Evolutionary conservation across 1,140 invertebrate genomes (phyloP).

Genomic region (Drosophila pandora): DNA sequence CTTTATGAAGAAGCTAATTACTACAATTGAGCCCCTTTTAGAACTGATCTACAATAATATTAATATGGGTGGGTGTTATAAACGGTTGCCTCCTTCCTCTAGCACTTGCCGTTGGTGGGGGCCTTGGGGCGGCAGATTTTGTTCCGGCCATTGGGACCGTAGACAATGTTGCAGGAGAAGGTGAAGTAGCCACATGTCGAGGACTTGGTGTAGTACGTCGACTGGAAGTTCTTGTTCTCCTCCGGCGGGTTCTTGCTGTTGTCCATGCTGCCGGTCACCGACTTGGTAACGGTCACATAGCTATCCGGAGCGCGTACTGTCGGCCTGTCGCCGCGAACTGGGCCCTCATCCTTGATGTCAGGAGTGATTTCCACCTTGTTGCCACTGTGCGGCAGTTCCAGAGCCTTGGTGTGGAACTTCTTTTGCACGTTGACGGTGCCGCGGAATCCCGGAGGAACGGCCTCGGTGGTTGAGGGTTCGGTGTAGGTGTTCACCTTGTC

Average conservation of each 20-base stretch:
- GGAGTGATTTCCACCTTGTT: slow-evolving; percentile 70
- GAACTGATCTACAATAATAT: slow-evolving; percentile 46
- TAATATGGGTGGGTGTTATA: background rate
- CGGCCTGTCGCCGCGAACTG: slow-evolving; percentile 70
- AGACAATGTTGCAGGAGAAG: slow-evolving; percentile 91
- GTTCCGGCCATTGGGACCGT: slow-evolving; percentile 89
- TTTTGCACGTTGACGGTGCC: slow-evolving; percentile 83
- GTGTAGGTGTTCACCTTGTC: slow-evolving; percentile 62
- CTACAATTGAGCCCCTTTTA: slow-evolving; percentile 68
- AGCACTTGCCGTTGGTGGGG: slow-evolving; percentile 82
- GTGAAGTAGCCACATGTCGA: slow-evolving; percentile 94
- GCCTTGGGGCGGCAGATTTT: slow-evolving; percentile 91
- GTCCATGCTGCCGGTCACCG: slow-evolving; percentile 89
- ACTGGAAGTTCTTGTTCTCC: slow-evolving; percentile 88
- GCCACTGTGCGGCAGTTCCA: slow-evolving; percentile 57
- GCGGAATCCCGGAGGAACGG: slow-evolving; percentile 76
- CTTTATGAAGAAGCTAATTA: slow-evolving; percentile 41
- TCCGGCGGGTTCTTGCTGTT: slow-evolving; percentile 85
- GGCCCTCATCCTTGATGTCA: slow-evolving; percentile 61
- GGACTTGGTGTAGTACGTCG: slow-evolving; percentile 92
- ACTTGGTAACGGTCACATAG: slow-evolving; percentile 90
- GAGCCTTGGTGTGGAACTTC: slow-evolving; percentile 77
- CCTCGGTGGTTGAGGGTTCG: slow-evolving; percentile 63
- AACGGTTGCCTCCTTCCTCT: slow-evolving; percentile 10
- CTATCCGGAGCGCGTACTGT: slow-evolving; percentile 81